These are phyloP conservation scores for Leptinotarsa lineolata DNA, from an alignment of 1,140 invertebrate genomes.

Conservation along the genomic window DNA sequence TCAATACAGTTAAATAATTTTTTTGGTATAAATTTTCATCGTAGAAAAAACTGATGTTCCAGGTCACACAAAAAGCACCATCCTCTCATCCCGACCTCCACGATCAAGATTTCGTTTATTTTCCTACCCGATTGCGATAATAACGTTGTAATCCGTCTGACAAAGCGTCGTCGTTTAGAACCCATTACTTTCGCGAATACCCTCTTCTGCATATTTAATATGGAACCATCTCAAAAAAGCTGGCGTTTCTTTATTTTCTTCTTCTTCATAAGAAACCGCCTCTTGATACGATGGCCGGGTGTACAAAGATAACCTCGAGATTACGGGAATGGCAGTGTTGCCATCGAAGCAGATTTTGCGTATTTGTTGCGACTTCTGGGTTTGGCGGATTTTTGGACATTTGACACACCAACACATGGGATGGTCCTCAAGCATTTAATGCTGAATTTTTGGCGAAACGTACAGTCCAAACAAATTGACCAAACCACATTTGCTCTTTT, in stretches of 20 bases:
- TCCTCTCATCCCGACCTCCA: not conserved
- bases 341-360: no score
- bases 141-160: slow-evolving; percentile 2
- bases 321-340: slow-evolving; percentile 37
- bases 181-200: slow-evolving; percentile 22
- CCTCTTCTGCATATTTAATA: slow-evolving; percentile 16
- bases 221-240: slow-evolving; percentile 19
- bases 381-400: no score
- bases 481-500: no score
- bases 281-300: slow-evolving; percentile 41
- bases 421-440: no score
- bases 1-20: no score
- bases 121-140: not conserved
- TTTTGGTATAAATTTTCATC: no score
- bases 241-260: slow-evolving; percentile 37
- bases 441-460: no score
- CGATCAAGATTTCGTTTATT: slow-evolving; percentile 2
- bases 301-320: slow-evolving; percentile 45
- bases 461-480: no score
- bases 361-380: no score
- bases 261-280: slow-evolving; percentile 1
- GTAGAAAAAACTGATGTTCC: no score
- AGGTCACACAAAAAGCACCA: not conserved
- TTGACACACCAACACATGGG: no score
- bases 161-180: slow-evolving; percentile 1